Evolutionary conservation across 2,797 vertebrate genomes (phyloP).

Genomic region (Synaphobranchus kaupii): DNA sequence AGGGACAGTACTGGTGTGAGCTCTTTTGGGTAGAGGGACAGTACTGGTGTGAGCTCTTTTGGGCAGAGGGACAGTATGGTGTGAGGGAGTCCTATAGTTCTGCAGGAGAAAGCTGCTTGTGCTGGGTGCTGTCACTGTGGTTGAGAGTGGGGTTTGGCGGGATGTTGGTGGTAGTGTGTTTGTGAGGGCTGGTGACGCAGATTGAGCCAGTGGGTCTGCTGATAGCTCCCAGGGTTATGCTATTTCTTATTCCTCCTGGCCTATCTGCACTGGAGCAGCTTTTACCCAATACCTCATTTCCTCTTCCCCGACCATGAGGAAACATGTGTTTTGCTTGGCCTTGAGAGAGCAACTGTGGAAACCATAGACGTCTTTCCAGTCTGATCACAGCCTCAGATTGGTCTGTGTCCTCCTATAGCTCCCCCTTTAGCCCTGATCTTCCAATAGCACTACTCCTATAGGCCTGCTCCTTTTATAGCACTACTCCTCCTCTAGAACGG

Average conservation of each 20-base stretch:
- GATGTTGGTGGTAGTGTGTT: not conserved
- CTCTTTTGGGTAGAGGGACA: too few relatives aligned
- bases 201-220: not conserved
- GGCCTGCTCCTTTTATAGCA: not conserved
- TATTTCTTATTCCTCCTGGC: not conserved
- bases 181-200: not conserved
- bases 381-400: too few relatives aligned
- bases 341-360: not conserved
- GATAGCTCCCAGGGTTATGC: not conserved
- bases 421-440: not conserved
- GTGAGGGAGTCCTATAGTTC: not conserved
- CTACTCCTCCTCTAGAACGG: too few relatives aligned
- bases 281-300: conserved; percentile 1
- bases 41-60: not conserved
- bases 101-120: not conserved
- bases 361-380: not conserved
- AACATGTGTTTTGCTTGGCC: not conserved
- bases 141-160: not conserved
- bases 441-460: not conserved
- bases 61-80: not conserved
- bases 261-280: not conserved
- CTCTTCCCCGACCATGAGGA: not conserved
- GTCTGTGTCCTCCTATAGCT: not conserved
- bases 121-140: not conserved
- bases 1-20: too few relatives aligned